Percentiles rank a stretch among this genome's conserved stretches.
phyloP scores from a whole-genome alignment of 1,140 invertebrate genomes.

The Scaptomyza hsui region DNA sequence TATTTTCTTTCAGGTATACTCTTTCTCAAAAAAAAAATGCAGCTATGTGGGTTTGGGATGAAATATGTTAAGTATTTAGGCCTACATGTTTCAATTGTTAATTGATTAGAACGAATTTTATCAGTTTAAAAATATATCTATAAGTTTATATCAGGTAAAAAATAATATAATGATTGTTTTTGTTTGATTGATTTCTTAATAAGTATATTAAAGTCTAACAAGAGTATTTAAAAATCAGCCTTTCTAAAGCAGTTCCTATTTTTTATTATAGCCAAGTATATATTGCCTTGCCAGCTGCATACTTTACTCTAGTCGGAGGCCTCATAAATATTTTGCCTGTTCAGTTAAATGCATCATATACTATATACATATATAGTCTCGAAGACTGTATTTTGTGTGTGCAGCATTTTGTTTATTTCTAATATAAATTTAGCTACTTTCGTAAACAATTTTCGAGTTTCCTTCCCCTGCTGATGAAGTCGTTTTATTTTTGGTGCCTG shows the following conservation, averaged over 20 bases:
- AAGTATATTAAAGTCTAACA: too few relatives aligned
- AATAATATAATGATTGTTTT: too few relatives aligned
- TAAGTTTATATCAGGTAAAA: too few relatives aligned
- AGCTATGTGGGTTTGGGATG: not conserved
- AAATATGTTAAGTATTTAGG: not conserved
- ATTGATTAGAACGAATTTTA: not conserved
- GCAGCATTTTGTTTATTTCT: conserved; percentile 70
- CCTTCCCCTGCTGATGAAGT: conserved; percentile 24
- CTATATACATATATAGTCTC: conserved; percentile 35
- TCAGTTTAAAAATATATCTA: too few relatives aligned
- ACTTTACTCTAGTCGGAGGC: conserved; percentile 50
- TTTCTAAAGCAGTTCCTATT: not conserved
- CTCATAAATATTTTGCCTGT: conserved; percentile 61
- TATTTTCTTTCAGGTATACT: not conserved
- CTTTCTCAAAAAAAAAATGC: not conserved
- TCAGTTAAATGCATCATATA: conserved; percentile 70
- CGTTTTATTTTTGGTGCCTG: conserved; percentile 7
- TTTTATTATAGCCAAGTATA: not conserved
- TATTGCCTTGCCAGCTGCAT: conserved; percentile 15
- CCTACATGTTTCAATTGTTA: not conserved
- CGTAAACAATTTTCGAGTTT: conserved; percentile 55
- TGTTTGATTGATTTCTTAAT: too few relatives aligned
- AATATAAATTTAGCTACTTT: conserved; percentile 81
- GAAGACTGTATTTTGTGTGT: conserved; percentile 31
- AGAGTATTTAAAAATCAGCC: not conserved